These are phyloP conservation scores for Horisme vitalbata DNA, from an alignment of 2,888 invertebrate genomes.

Conservation along the genomic window DNA sequence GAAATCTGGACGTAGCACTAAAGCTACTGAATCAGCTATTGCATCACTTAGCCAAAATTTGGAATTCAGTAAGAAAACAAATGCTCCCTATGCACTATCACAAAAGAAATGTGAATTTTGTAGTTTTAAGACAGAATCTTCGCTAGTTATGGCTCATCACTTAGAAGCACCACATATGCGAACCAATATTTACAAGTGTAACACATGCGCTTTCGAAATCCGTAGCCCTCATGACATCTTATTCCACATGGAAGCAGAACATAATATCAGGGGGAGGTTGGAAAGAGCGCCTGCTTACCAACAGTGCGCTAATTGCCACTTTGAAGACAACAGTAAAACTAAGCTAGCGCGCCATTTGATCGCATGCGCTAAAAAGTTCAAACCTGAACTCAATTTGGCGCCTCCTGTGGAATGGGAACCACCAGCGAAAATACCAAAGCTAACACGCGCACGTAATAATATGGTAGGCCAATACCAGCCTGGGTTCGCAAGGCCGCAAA, in stretches of 20 bases:
- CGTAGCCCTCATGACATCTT: constrained; percentile 95
- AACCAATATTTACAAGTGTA: constrained; percentile 93
- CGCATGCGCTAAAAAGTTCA: constrained; percentile 95
- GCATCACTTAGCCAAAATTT: constrained; percentile 93
- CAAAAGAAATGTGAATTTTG: constrained; percentile 95
- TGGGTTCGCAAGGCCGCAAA: constrained; percentile 74
- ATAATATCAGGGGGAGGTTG: constrained; percentile 93
- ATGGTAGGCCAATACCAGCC: constrained; percentile 73
- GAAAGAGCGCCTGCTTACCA: constrained; percentile 95
- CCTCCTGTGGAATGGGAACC: constrained; percentile 97
- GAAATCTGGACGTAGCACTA: constrained; percentile 84
- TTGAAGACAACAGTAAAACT: constrained; percentile 96
- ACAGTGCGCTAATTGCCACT: constrained; percentile 97
- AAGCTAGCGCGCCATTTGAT: constrained; percentile 94
- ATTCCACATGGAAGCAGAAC: constrained; percentile 97
- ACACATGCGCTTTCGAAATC: constrained; percentile 92
- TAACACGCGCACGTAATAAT: constrained; percentile 71
- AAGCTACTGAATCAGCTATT: constrained; percentile 91
- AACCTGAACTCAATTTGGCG: constrained; percentile 93
- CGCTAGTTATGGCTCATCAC: constrained; percentile 93
- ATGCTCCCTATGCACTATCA: constrained; percentile 90
- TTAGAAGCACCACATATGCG: constrained; percentile 96
- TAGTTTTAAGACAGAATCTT: constrained; percentile 95
- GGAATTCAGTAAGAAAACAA: constrained; percentile 93
- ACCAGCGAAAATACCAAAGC: constrained; percentile 94